Evolutionary conservation across 2,888 invertebrate genomes (phyloP), one percentile per base, ranked within the genome.

Genomic region (Timema podura): DNA sequence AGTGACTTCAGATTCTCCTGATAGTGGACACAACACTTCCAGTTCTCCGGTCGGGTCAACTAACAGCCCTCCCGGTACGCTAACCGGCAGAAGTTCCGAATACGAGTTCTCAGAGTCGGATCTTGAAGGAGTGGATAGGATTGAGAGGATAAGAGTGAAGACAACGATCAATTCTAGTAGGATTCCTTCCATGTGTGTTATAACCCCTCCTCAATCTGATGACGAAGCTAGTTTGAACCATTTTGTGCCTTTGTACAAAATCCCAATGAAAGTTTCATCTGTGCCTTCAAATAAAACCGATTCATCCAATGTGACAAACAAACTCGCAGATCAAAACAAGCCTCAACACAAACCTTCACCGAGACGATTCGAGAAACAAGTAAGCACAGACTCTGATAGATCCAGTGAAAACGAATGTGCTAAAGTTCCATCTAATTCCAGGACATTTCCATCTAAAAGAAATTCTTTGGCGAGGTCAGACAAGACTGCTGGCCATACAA

Each of bases 121-220:
- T 79, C 84, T 93, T 75, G 93, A 93, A 82, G 93, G 92, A n/a
- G 88, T 92, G 46, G 94, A 94, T 78, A 85, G 94, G 77, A 91
- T 92, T 76, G 94, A 95, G 81, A 85, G 94, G 75, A 91, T 95
- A 74, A 84, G 93, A 72, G 89, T 90, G 61, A 95, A 95, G 82
- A 95, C 95, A 0, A 90, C 91, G 2, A 92, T 95, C 61, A 93
- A 91, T 77, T 91, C 92, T 68, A 92, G 92, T 76, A 86, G 95
- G 75, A 95, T 95, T 78, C 95, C 95, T 1, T 94, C 95, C 6
- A 92, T 95, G 90, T 95, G 95, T 81, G 93, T 93, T 5, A 93
- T 95, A 67, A 95, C 95, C 15, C 94, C 95, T 6, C 89, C 90
- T 0, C 91, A 91, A 73, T 94, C 93, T 74, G 95, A 95, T 76